Percentiles rank a stretch among this genome's conserved stretches.
Conservation (phyloP, 2,797 vertebrate genomes). For the Anomalospiza imberbis region DNA sequence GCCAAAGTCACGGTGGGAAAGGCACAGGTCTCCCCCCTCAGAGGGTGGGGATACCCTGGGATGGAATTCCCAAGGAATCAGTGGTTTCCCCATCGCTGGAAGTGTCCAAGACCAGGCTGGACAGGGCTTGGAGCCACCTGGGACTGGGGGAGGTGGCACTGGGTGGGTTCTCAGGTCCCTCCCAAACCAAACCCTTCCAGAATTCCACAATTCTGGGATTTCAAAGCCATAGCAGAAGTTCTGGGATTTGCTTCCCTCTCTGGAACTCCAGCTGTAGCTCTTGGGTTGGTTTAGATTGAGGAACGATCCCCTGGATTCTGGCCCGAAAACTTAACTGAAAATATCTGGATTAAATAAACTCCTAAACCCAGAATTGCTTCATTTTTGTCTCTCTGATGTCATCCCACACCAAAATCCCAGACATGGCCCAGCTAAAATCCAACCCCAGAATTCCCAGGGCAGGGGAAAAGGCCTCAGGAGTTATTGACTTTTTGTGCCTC, state of each 20-base stretch:
- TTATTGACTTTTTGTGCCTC: background rate
- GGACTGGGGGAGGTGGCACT: background rate
- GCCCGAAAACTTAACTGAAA: accelerated
- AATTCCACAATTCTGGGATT: background rate
- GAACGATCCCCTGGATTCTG: background rate
- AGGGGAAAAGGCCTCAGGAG: background rate
- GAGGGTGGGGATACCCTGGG: background rate
- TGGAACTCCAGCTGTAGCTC: background rate
- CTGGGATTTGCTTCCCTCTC: background rate
- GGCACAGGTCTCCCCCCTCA: too few species aligned
- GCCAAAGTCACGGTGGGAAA: background rate
- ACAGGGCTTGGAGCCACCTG: background rate
- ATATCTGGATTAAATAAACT: background rate
- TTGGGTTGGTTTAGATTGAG: background rate
- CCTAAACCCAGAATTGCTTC: background rate
- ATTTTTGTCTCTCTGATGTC: background rate
- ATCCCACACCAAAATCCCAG: background rate
- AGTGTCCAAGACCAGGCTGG: background rate
- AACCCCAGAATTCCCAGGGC: background rate
- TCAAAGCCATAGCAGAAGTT: background rate
- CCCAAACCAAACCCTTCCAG: background rate
- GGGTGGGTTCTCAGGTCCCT: background rate
- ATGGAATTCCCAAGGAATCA: background rate
- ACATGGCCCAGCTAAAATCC: background rate
- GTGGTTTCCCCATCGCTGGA: background rate